Percentiles rank a stretch among this genome's conserved stretches.
phyloP scores from a whole-genome alignment of 2,888 invertebrate genomes.

The Bombyx huttoni region DNA sequence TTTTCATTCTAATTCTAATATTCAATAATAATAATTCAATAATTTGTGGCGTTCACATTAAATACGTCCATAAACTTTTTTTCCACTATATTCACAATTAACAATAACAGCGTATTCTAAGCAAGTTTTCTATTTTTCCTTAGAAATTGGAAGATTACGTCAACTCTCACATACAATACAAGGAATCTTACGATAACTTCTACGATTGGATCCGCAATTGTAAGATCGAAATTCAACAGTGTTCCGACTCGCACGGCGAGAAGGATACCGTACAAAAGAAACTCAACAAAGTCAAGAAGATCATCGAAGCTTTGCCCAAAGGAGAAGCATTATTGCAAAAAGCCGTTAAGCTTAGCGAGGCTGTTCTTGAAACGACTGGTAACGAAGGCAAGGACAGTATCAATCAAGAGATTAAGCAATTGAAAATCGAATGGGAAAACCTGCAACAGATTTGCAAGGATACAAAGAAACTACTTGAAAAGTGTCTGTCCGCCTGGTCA shows the following conservation, averaged over 20 bases:
- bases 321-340: conserved; percentile 81
- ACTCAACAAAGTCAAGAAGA: conserved; percentile 79
- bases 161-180: conserved; percentile 88
- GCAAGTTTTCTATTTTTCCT: conserved; percentile 12
- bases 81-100: neutral
- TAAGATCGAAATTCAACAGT: conserved; percentile 86
- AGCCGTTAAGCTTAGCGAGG: conserved; percentile 80
- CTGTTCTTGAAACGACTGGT: conserved; percentile 83
- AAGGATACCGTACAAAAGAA: conserved; percentile 83
- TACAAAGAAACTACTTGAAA: conserved; percentile 80
- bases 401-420: conserved; percentile 84
- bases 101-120: neutral
- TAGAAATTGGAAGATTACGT: conserved; percentile 86
- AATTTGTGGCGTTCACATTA: neutral
- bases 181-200: conserved; percentile 84
- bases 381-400: conserved; percentile 87
- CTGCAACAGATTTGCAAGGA: conserved; percentile 83
- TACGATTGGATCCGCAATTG: conserved; percentile 89
- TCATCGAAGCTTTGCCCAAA: conserved; percentile 78
- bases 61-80: neutral
- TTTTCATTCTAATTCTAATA: no score
- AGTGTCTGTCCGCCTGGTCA: conserved; percentile 86
- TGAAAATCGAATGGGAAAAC: conserved; percentile 87
- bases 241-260: conserved; percentile 90
- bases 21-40: no score